A percentile compares a stretch with the other conserved stretches of the same genome.
Conservation (phyloP, 2,888 invertebrate species). For the Callosobruchus maculatus region DNA sequence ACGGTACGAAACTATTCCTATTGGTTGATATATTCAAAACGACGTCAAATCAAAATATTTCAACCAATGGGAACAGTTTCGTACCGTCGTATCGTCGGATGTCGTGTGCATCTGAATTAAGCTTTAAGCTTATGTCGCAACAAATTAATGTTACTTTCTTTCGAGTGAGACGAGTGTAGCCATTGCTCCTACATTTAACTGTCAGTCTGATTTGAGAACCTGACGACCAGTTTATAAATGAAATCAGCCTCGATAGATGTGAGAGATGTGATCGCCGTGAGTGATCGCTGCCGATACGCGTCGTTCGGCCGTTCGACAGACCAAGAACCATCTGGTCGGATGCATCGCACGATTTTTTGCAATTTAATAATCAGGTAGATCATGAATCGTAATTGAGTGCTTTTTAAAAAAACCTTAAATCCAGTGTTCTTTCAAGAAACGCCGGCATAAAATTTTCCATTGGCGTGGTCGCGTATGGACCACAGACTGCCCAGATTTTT, state of each 20-base stretch:
- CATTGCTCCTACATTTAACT: too few relatives aligned
- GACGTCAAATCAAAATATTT: too few relatives aligned
- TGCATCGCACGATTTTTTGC: constrained; percentile 33
- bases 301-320: neutral
- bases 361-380: constrained; percentile 36
- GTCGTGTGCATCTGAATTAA: too few relatives aligned
- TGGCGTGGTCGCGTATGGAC: constrained; percentile 6
- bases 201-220: neutral
- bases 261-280: constrained; percentile 2
- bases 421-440: constrained; percentile 17
- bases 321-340: constrained; percentile 22
- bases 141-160: too few relatives aligned
- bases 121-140: too few relatives aligned
- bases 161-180: too few relatives aligned
- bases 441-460: constrained; percentile 19
- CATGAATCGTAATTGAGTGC: constrained; percentile 35
- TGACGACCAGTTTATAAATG: constrained; percentile 19
- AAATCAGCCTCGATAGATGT: constrained; percentile 22
- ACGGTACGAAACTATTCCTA: too few relatives aligned
- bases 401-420: constrained; percentile 32
- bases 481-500: neutral
- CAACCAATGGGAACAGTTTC: too few relatives aligned
- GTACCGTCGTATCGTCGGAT: too few relatives aligned
- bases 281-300: neutral
- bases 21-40: too few relatives aligned